Conservation (phyloP, 1,140 invertebrate species). For the Megathymus violae region DNA sequence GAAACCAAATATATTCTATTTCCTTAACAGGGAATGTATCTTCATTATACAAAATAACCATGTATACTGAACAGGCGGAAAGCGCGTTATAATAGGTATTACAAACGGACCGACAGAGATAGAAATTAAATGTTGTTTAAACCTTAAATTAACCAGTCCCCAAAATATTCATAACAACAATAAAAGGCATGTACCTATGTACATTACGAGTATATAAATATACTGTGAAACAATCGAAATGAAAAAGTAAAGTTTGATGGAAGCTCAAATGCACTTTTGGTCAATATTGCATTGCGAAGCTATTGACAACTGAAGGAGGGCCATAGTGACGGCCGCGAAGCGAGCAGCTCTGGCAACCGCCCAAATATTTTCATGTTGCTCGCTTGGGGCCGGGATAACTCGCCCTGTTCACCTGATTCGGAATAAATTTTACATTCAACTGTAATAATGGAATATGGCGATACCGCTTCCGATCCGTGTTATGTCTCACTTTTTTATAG, state of each 20-base stretch:
- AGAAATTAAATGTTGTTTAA: too few species aligned
- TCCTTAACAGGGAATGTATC: too few species aligned
- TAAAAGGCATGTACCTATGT: too few species aligned
- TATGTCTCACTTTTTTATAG: too few species aligned
- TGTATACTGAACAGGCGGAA: too few species aligned
- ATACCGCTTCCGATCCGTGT: conserved; percentile 6
- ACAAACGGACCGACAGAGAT: too few species aligned
- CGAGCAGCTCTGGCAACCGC: conserved; percentile 60
- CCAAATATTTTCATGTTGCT: conserved; percentile 76
- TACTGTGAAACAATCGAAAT: conserved; percentile 1
- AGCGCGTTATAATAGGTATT: too few species aligned
- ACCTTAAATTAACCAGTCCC: too few species aligned
- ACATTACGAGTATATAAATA: neutral
- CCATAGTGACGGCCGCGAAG: conserved; percentile 51
- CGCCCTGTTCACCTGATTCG: conserved; percentile 75
- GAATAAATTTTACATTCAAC: conserved; percentile 57
- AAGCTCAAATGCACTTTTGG: conserved; percentile 44
- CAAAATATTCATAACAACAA: too few species aligned
- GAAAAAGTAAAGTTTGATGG: conserved; percentile 11
- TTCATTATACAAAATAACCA: too few species aligned
- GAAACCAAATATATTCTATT: too few species aligned
- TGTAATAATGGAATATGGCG: conserved; percentile 36
- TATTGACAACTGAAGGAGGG: conserved; percentile 48
- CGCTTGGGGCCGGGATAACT: conserved; percentile 63
- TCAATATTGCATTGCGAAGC: conserved; percentile 53